Base-by-base conservation (phyloP, 2,797 vertebrate species). In the Scarus forsteni region DNA sequence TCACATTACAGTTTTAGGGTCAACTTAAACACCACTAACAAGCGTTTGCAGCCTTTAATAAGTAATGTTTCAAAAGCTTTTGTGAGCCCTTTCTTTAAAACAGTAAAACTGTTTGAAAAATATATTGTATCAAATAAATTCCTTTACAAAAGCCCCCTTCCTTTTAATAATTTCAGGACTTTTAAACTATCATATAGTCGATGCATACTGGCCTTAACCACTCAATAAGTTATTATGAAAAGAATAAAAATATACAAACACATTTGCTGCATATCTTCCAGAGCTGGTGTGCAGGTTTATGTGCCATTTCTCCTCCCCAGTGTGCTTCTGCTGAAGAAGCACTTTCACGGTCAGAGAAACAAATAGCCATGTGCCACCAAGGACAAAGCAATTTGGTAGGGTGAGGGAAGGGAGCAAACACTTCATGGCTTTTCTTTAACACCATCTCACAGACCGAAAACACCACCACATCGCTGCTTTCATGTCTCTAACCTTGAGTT, bases 281-380 rank as follows among this genome's bases (percentile, higher is more conserved):
- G 39, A 58, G 60, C 13, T 6, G 19, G 1, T 15, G 36, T 43
- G n/a, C 45, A 50, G 49, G 49, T 27, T 50, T 50, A 62, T 74
- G 77, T 67, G 53, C 54, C 44, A 54, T 68, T 77, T 77, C 67
- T 43, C 34, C 40, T 15, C 57, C 44, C 0, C 39, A 19, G 56
- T 15, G 38, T 34, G 9, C 74, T 80, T 82, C 75, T 84, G 80
- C 84, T 85, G 80, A 86, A 65, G 46, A 38, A 45, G 78, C 66
- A 69, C 56, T 79, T 85, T 81, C n/a, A 68, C 43, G 66, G 57
- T 70, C 58, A 78, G 58, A 66, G 49, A 85, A 83, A 86, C 73
- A 83, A 83, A 85, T 45, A 74, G 63, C 66, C 35, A 62, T 10
- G 7, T 13, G 18, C 49, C 61, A 73, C 45, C 54, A 73, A 88